Evolutionary conservation across 1,140 invertebrate genomes (phyloP), one percentile per base, ranked within the genome.

Genomic region (Dolichoris vasculosae): DNA sequence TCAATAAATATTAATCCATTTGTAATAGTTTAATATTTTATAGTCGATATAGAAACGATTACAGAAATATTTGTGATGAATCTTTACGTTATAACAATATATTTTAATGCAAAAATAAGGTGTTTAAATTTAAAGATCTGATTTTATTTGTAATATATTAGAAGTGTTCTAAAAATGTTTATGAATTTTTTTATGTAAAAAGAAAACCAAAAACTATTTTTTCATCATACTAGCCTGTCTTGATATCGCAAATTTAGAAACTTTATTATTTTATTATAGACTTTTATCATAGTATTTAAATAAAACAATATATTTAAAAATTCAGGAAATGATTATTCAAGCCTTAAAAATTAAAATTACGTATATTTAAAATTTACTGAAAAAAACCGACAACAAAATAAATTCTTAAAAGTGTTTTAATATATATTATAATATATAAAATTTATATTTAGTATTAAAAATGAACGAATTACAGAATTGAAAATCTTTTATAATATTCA

Each of bases 241-340:
- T 75, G 77, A 63, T 81, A 81, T 73, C 78, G 77, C 77, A 75
- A 85, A 59, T n/a, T n/a, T n/a, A n/a, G n/a, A n/a, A n/a, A n/a
- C n/a, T n/a, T n/a, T n/a, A n/a, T n/a, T n/a, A 59, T 59, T 59
- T 8, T 15, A 51, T 51, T 51, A 2, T 2, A n/a, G n/a, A n/a
- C n/a, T n/a, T 51, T 2, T 51, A 51, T 51, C 15, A 17, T 51
- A 2, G 13, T 46, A 46, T 46, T 46, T 13, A 46, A 46, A 7
- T 6, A 46, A 46, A 13, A 51, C 48, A 15, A 17, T 17, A 17
- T 17, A 51, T 17, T 51, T 51, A 9, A 17, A 51, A 51, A 51
- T 2, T 51, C 48, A 51, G 13, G 48, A 15, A 51, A 51, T 15
- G 43, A 7, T 17, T 51, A 17, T 13, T 46, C 43, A 13, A 7